phyloP scores from a whole-genome alignment of 2,797 vertebrate species.

The Myiotriccus ornatus region DNA sequence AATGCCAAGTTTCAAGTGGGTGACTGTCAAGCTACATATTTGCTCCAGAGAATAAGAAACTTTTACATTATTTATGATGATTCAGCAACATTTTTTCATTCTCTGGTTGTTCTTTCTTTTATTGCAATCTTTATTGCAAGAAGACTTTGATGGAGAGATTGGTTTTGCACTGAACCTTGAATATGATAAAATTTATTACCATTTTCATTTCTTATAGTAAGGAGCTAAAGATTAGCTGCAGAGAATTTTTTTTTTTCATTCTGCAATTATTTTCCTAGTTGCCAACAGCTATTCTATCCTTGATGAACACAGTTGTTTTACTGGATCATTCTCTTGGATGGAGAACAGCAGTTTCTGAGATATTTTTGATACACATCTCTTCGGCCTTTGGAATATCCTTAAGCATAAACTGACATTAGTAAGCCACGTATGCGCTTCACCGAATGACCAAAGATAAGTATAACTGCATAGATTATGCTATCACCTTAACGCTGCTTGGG shows the following conservation, averaged over 20 bases:
- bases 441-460: neutral
- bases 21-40: neutral
- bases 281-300: neutral
- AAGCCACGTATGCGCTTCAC: neutral
- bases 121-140: neutral
- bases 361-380: neutral
- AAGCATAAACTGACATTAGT: neutral
- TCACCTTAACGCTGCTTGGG: neutral
- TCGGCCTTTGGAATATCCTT: neutral
- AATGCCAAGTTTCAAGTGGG: neutral
- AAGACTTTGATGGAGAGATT: conserved; percentile 14
- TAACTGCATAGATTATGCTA: neutral
- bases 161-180: neutral
- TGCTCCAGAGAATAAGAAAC: neutral
- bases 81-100: neutral
- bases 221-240: neutral
- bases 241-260: neutral
- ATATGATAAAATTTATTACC: neutral
- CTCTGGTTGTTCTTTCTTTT: neutral
- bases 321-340: neutral
- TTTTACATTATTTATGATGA: neutral
- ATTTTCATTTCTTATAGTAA: neutral
- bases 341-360: neutral
- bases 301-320: neutral
- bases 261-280: conserved; percentile 4